Percentiles rank a stretch among this genome's conserved stretches.
Conservation (phyloP, 2,113 vertebrate species). For the Macquaria australasica region DNA sequence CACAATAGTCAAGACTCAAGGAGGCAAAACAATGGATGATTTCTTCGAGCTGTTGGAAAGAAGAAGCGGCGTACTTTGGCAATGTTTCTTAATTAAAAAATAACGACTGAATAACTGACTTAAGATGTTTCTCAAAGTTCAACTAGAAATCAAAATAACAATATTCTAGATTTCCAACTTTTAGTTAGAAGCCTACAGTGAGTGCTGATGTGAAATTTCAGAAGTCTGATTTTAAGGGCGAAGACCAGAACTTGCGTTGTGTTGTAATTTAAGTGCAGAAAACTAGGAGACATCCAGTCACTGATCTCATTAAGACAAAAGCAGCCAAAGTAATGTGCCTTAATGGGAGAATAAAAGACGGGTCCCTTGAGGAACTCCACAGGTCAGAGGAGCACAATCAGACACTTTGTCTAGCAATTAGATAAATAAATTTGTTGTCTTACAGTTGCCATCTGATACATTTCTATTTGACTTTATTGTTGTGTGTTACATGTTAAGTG, state of each 20-base stretch:
- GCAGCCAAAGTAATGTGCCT: neutral
- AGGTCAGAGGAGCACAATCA: neutral
- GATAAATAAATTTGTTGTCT: neutral
- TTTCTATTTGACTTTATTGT: neutral
- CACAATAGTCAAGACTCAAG: neutral
- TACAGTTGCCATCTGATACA: neutral
- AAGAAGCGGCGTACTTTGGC: neutral
- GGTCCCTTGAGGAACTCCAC: neutral
- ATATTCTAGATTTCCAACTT: neutral
- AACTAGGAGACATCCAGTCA: neutral
- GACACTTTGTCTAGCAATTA: neutral
- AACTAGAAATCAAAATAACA: too few species aligned
- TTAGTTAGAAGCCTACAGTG: neutral
- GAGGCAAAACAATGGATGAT: conserved; percentile 8
- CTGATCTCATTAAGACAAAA: neutral
- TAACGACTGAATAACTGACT: neutral
- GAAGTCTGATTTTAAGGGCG: neutral
- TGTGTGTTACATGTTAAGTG: neutral
- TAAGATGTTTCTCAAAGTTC: too few species aligned
- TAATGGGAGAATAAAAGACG: neutral
- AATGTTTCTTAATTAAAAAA: neutral
- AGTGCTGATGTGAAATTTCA: neutral
- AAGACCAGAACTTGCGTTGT: neutral
- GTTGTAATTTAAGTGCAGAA: neutral
- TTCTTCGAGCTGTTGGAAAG: neutral